Evolutionary conservation across 2,113 vertebrate species (phyloP).

Genomic region (Pelobates fuscus): DNA sequence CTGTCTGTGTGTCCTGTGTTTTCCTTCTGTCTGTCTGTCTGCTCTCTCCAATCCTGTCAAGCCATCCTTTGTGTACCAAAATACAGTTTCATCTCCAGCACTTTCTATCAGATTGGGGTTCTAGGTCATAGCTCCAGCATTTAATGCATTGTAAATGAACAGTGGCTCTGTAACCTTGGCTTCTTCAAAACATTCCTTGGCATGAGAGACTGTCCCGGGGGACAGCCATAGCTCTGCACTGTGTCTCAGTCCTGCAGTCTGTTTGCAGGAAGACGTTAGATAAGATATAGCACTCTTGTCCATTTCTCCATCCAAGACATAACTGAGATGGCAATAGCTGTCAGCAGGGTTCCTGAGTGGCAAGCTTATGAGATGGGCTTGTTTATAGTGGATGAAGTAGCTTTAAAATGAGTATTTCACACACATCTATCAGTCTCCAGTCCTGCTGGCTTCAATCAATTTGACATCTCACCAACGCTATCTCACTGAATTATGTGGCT

Average conservation of each 20-base stretch:
- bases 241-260: conserved; percentile 50
- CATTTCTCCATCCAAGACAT: conserved; percentile 19
- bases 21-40: too few relatives aligned
- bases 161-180: background rate
- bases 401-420: conserved; percentile 48
- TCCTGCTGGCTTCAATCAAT: conserved; percentile 56
- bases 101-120: too few relatives aligned
- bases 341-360: conserved; percentile 15
- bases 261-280: conserved; percentile 43
- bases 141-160: too few relatives aligned
- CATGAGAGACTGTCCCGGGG: conserved; percentile 43
- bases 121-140: too few relatives aligned
- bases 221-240: conserved; percentile 55
- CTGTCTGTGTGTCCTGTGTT: too few relatives aligned
- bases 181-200: conserved; percentile 1
- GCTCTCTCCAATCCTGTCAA: too few relatives aligned
- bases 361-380: conserved; percentile 22
- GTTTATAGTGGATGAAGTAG: conserved; percentile 31
- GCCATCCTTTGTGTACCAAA: too few relatives aligned
- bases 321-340: conserved; percentile 40
- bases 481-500: conserved; percentile 62
- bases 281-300: conserved; percentile 44
- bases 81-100: too few relatives aligned
- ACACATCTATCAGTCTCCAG: conserved; percentile 32
- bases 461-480: conserved; percentile 58